Evolutionary conservation across 2,797 vertebrate species (phyloP).

Genomic region (Agapornis canus): DNA sequence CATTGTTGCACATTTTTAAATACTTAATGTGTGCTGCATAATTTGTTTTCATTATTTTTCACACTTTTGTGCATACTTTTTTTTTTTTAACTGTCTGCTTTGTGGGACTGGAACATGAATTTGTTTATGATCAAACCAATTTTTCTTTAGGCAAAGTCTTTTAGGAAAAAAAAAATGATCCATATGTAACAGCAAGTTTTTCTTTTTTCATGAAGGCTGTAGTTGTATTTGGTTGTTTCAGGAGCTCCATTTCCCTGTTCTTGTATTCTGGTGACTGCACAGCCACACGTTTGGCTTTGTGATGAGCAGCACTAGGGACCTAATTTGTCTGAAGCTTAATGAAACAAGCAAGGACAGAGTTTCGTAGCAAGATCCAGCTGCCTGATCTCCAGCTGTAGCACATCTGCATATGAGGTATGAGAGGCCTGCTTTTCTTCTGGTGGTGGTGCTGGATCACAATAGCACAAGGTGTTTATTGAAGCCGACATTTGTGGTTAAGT

Average conservation of each 20-base stretch:
- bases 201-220: not conserved
- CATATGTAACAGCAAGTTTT: not conserved
- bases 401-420: not conserved
- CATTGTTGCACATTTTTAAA: not conserved
- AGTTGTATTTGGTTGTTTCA: not conserved
- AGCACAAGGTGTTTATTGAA: not conserved
- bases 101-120: not conserved
- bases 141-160: not conserved
- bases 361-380: not conserved
- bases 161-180: not conserved
- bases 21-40: rapidly evolving
- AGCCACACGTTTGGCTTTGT: not conserved
- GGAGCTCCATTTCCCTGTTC: not conserved
- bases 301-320: not conserved
- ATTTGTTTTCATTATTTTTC: not conserved
- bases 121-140: not conserved
- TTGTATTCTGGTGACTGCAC: not conserved
- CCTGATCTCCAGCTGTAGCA: not conserved
- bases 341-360: not conserved
- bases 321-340: not conserved
- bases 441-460: not conserved
- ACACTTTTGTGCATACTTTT: not conserved
- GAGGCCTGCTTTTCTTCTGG: not conserved
- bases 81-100: not conserved
- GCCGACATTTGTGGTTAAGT: not conserved